phyloP scores from a whole-genome alignment of 2,888 invertebrate species.

The Meteorus colon region DNA sequence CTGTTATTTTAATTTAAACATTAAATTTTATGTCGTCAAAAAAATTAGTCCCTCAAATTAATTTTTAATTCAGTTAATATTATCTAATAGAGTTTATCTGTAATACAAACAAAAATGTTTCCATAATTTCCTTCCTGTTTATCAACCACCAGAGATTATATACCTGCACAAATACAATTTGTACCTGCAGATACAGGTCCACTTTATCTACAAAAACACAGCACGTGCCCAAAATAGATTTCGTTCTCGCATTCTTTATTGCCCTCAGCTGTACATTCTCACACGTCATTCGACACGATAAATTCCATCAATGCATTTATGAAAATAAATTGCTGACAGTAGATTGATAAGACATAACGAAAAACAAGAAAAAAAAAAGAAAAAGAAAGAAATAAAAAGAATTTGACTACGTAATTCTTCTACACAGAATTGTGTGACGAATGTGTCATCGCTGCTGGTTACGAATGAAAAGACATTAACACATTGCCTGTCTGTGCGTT shows the following conservation, averaged over 20 bases:
- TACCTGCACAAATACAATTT: too few relatives aligned
- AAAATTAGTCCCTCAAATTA: too few relatives aligned
- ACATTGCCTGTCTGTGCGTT: not conserved
- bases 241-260: not conserved
- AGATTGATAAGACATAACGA: constrained; percentile 12
- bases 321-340: constrained; percentile 25
- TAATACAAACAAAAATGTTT: too few relatives aligned
- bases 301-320: constrained; percentile 26
- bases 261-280: not conserved
- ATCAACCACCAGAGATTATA: too few relatives aligned
- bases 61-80: too few relatives aligned
- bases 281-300: not conserved
- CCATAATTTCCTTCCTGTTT: too few relatives aligned
- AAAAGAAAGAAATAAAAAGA: constrained; percentile 18
- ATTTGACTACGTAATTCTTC: constrained; percentile 2
- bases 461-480: not conserved
- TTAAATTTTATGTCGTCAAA: too few relatives aligned
- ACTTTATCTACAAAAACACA: not conserved
- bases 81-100: too few relatives aligned
- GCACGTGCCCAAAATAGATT: constrained; percentile 19
- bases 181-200: not conserved
- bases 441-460: not conserved
- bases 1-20: too few relatives aligned
- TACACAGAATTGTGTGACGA: not conserved
- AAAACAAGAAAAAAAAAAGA: constrained; percentile 2